A percentile compares a stretch with the other conserved stretches of the same genome.
These are phyloP conservation scores for Eupithecia inturbata DNA, from an alignment of 2,888 invertebrate genomes.

Conservation along the genomic window DNA sequence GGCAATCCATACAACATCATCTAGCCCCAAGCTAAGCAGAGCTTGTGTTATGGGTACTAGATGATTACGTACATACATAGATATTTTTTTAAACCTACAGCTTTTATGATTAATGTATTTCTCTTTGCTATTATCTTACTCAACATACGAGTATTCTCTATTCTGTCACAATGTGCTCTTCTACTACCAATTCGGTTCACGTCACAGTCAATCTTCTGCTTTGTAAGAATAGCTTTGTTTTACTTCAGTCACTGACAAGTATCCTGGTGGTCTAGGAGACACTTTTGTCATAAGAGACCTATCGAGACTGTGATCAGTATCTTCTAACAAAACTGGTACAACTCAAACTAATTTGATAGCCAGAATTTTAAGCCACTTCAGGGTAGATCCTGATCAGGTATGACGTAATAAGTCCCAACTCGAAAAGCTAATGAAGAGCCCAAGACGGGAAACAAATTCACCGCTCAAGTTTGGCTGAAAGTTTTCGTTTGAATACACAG, in stretches of 20 bases:
- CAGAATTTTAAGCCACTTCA: not conserved
- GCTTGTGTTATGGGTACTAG: too few species aligned
- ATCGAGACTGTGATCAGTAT: too few species aligned
- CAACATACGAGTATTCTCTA: not conserved
- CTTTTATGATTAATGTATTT: not conserved
- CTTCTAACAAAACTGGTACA: too few species aligned
- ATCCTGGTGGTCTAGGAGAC: not conserved
- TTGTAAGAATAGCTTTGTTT: not conserved
- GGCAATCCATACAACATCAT: too few species aligned
- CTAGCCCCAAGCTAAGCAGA: too few species aligned
- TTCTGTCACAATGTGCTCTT: not conserved
- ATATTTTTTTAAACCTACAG: not conserved
- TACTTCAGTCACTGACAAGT: not conserved
- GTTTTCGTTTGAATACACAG: slow-evolving; percentile 75
- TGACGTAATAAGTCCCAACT: slow-evolving; percentile 74
- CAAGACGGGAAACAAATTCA: slow-evolving; percentile 74
- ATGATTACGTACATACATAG: too few species aligned
- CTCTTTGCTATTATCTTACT: not conserved
- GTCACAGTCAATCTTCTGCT: too few species aligned
- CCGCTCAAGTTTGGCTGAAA: slow-evolving; percentile 70
- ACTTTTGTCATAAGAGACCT: not conserved
- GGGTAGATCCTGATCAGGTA: not conserved
- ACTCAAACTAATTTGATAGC: not conserved
- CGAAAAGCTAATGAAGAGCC: slow-evolving; percentile 73
- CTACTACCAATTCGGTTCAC: too few species aligned